Evolutionary conservation across 2,797 vertebrate genomes (phyloP).

Genomic region (Threskiornis aethiopicus): DNA sequence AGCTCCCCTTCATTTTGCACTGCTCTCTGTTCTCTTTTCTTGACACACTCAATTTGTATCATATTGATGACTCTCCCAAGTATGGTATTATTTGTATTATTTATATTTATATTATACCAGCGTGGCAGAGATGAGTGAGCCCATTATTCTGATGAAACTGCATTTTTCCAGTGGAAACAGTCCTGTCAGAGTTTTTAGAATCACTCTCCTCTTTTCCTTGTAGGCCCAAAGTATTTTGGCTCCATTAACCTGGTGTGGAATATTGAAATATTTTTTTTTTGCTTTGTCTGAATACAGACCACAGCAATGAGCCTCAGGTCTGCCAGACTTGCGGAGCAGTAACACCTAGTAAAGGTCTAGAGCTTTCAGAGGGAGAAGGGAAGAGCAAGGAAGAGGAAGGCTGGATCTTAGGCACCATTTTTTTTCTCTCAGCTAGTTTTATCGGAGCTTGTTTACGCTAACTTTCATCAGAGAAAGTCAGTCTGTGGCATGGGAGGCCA

Average conservation of each 20-base stretch:
- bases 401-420: not conserved
- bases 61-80: not conserved
- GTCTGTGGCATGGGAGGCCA: not conserved
- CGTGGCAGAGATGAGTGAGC: not conserved
- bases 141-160: not conserved
- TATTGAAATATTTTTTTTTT: not conserved
- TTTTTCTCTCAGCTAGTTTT: not conserved
- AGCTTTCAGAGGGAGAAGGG: not conserved
- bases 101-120: not conserved
- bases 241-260: not conserved
- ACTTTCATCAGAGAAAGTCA: not conserved
- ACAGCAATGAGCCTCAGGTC: not conserved
- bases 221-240: not conserved
- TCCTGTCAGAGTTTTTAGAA: not conserved
- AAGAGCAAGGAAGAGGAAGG: not conserved
- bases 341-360: not conserved
- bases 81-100: not conserved
- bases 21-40: not conserved
- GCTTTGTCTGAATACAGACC: not conserved
- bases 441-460: not conserved
- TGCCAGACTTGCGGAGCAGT: not conserved
- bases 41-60: not conserved
- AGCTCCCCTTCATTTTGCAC: not conserved
- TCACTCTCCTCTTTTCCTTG: not conserved
- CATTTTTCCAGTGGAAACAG: not conserved